A percentile compares a stretch with the other conserved stretches of the same genome.
Conservation (phyloP, 2,113 vertebrate species). For the Pedetes capensis region DNA sequence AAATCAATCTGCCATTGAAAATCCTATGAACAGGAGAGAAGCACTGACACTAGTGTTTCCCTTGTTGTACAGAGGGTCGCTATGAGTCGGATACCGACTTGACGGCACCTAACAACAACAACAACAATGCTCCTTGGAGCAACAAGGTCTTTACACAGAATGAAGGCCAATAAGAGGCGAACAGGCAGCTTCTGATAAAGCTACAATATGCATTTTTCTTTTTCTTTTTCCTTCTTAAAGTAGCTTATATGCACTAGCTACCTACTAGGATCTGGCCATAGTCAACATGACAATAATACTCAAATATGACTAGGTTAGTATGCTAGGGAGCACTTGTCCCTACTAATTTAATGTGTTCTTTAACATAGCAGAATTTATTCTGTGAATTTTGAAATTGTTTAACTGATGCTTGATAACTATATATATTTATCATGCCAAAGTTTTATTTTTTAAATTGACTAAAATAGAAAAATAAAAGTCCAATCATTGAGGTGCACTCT, state of each 20-base stretch:
- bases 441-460: slow-evolving; percentile 30
- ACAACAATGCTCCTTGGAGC: background rate
- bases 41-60: no score
- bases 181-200: background rate
- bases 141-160: background rate
- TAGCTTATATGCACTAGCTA: background rate
- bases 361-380: slow-evolving; percentile 11
- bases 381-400: slow-evolving; percentile 36
- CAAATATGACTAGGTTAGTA: slow-evolving; percentile 1
- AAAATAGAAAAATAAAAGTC: slow-evolving; percentile 29
- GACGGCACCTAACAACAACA: no score
- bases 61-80: no score
- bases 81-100: no score
- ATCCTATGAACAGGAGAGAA: no score
- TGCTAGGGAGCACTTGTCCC: background rate
- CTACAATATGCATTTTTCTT: background rate
- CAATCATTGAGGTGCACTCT: background rate
- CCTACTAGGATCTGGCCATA: background rate
- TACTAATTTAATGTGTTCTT: slow-evolving; percentile 6
- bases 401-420: background rate
- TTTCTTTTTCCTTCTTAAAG: slow-evolving; percentile 3
- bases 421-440: slow-evolving; percentile 34
- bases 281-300: background rate
- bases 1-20: no score
- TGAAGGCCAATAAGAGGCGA: background rate